Conservation (phyloP, 2,113 vertebrate species). For the Calonectris borealis region DNA sequence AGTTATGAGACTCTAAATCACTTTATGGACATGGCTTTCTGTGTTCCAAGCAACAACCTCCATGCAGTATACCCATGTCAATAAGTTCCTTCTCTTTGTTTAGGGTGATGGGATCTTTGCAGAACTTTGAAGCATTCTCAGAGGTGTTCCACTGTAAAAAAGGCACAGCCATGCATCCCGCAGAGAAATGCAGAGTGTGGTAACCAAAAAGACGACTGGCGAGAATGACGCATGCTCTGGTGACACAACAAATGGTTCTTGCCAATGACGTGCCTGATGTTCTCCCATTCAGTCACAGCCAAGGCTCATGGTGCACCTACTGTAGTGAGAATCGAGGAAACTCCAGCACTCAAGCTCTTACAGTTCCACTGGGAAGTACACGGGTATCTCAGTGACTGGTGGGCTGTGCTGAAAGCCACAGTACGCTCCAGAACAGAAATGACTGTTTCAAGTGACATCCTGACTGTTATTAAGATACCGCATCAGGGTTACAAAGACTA, state of each 20-base stretch:
- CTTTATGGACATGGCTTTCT: not conserved
- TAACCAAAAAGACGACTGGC: constrained; percentile 55
- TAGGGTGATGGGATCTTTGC: constrained; percentile 93
- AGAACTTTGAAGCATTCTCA: constrained; percentile 93
- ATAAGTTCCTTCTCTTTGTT: not conserved
- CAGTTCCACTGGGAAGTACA: not conserved
- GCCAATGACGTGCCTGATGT: constrained; percentile 20
- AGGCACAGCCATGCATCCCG: constrained; percentile 87
- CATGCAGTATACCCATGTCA: not conserved
- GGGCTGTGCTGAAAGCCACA: not conserved
- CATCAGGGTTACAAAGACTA: constrained; percentile 67
- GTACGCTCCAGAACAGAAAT: not conserved
- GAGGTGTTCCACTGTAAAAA: constrained; percentile 87
- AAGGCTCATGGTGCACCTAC: not conserved
- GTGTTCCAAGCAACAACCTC: not conserved
- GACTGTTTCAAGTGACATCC: constrained; percentile 49
- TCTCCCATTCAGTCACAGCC: constrained; percentile 16
- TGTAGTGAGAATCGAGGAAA: not conserved
- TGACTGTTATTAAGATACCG: constrained; percentile 61
- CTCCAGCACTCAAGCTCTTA: not conserved
- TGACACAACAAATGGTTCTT: not conserved
- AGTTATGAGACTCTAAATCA: not conserved
- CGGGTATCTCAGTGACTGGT: not conserved
- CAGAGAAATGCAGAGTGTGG: constrained; percentile 90
- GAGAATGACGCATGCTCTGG: not conserved